Base-by-base conservation (phyloP, 2,113 vertebrate species). In the Rhabdornis inornatus region DNA sequence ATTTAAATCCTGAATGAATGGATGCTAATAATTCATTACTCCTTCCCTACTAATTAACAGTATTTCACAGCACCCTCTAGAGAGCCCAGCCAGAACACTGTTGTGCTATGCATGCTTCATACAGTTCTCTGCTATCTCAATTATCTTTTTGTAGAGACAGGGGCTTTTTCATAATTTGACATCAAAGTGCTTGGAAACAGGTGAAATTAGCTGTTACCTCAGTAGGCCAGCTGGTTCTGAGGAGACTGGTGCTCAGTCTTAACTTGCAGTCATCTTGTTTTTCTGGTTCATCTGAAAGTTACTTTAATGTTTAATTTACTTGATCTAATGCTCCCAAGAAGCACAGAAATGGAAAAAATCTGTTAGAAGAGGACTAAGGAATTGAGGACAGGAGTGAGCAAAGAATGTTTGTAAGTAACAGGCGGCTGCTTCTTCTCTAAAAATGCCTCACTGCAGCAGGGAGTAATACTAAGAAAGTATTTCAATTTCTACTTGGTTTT, bases 131-230 rank as follows among this genome's bases (percentile, higher is more conserved):
- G 4, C 56, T 75, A 17, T 86, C 65, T 53, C 0, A 0, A 37
- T 87, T 90, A 76, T 76, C 37, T 90, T 82, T 92, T 90, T 76
- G 49, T 63, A 44, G 42, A 22, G 37, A 78, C 10, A 35, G 87
- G 28, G 19, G 18, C 39, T 78, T 83, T 88, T 76, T 75, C 45
- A 72, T 50, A 79, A 37, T 88, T 89, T 16, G 19, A 91, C 82
- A 92, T 91, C 83, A 94, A 95, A 92, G 90, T n/a, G 22, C 80
- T 92, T 65, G 69, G 61, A 72, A 95, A 89, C 72, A 95, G 88
- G 50, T 93, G 72, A 93, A 83, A 87, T 81, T 50, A 68, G 59
- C 66, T 93, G 71, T 81, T 91, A 44, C 76, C 64, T 92, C 15
- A 2, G 52, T 71, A 60, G 49, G 61, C 69, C 83, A 86, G 68